phyloP scores from a whole-genome alignment of 2,888 invertebrate genomes.

The Entomobrya proxima region DNA sequence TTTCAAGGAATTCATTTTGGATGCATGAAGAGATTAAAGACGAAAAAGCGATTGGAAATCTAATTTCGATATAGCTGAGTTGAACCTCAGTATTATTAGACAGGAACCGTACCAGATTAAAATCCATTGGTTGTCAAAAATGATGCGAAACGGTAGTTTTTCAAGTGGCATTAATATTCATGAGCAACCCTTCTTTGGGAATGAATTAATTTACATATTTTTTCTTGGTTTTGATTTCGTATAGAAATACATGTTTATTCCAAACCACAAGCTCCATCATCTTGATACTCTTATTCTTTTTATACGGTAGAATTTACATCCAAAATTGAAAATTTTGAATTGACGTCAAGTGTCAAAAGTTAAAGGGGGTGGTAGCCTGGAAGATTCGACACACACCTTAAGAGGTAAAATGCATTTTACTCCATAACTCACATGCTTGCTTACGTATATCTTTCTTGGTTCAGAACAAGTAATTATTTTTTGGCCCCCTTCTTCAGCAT shows the following conservation, averaged over 20 bases:
- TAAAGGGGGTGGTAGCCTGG: neutral
- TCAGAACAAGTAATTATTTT: neutral
- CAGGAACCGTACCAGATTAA: conserved; percentile 13
- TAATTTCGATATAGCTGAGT: too few relatives aligned
- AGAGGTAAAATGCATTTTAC: too few relatives aligned
- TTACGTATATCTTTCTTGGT: too few relatives aligned
- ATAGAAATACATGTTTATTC: neutral
- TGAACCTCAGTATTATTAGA: neutral
- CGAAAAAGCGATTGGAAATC: conserved; percentile 30
- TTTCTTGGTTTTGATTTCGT: conserved; percentile 29
- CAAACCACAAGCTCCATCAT: too few relatives aligned
- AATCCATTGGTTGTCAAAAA: conserved; percentile 37
- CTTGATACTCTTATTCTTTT: too few relatives aligned
- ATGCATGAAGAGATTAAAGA: conserved; percentile 18
- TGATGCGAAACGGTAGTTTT: neutral
- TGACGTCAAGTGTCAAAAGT: neutral
- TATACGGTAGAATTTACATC: neutral
- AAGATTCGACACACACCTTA: too few relatives aligned
- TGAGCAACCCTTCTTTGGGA: conserved; percentile 11
- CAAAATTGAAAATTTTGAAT: neutral
- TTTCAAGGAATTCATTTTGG: conserved; percentile 29
- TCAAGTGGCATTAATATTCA: conserved; percentile 56
- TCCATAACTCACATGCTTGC: too few relatives aligned
- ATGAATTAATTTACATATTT: conserved; percentile 47
- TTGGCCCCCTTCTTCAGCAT: neutral